These are phyloP conservation scores for Anolis sagrei DNA, from an alignment of 2,113 vertebrate species.

Conservation along the genomic window DNA sequence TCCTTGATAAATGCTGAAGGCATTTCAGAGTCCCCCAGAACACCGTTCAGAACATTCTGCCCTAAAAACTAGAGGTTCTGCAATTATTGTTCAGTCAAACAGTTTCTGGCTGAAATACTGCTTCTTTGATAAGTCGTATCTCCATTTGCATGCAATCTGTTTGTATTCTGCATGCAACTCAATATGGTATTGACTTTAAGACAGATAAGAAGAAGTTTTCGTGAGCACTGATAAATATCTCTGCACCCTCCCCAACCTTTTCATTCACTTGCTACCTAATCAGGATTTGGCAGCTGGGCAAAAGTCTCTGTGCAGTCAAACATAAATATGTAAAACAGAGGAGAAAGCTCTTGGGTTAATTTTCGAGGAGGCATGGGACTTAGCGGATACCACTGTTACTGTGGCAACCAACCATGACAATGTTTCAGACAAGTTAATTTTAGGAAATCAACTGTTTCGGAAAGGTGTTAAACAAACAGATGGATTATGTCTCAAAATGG, in stretches of 20 bases:
- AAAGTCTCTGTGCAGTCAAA: neutral
- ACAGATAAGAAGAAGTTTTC: neutral
- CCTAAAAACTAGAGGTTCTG: neutral
- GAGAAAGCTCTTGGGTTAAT: constrained; percentile 37
- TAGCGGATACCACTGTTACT: constrained; percentile 54
- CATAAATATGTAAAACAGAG: constrained; percentile 4
- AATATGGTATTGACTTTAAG: neutral
- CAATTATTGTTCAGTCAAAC: no score
- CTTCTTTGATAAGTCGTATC: neutral
- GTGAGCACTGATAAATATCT: neutral
- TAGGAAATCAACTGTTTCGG: constrained; percentile 60
- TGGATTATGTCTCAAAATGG: constrained; percentile 61
- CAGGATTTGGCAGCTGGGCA: constrained; percentile 7
- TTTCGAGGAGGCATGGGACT: constrained; percentile 1
- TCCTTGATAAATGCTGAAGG: neutral
- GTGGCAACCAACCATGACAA: constrained; percentile 66
- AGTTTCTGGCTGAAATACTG: neutral
- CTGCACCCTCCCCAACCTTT: neutral
- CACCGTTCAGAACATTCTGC: no score
- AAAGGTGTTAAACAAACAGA: constrained; percentile 58
- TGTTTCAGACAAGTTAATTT: constrained; percentile 71
- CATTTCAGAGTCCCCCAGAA: neutral
- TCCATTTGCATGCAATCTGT: neutral
- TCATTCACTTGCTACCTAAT: neutral
- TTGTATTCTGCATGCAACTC: neutral